Conservation (phyloP, 2,113 vertebrate species). For the Neogobius melanostomus region DNA sequence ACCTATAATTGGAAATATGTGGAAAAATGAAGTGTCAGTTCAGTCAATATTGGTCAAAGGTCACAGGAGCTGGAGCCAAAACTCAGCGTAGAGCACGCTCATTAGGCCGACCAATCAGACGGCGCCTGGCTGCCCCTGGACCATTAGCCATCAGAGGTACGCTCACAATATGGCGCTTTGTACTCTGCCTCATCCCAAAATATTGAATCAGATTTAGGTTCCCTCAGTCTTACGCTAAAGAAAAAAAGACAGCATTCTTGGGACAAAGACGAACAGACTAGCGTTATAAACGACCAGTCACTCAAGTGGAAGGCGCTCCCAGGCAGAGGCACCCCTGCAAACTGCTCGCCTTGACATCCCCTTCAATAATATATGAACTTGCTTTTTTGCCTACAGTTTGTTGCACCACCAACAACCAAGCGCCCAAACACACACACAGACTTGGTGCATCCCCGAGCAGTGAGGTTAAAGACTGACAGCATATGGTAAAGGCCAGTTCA, state of each 20-base stretch:
- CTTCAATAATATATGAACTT: constrained; percentile 85
- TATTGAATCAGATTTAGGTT: constrained; percentile 15
- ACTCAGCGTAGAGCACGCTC: constrained; percentile 87
- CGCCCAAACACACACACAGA: constrained; percentile 11
- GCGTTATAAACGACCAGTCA: constrained; percentile 59
- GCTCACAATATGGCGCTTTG: constrained; percentile 39
- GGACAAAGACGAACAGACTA: constrained; percentile 31
- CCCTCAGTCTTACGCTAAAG: constrained; percentile 12
- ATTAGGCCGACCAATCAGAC: constrained; percentile 93
- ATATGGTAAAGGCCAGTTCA: neutral
- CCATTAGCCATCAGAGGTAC: constrained; percentile 84
- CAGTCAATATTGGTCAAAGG: constrained; percentile 97
- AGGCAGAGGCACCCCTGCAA: constrained; percentile 77
- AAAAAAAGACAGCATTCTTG: constrained; percentile 15
- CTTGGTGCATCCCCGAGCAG: constrained; percentile 6
- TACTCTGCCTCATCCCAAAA: constrained; percentile 26
- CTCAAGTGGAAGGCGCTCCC: constrained; percentile 65
- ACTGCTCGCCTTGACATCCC: constrained; percentile 81
- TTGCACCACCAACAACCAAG: constrained; percentile 46
- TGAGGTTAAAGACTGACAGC: constrained; percentile 1
- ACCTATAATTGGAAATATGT: constrained; percentile 94
- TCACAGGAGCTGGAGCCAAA: constrained; percentile 87
- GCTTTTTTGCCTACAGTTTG: constrained; percentile 85
- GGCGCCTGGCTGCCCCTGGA: constrained; percentile 81
- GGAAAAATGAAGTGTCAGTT: constrained; percentile 98